phyloP scores from a whole-genome alignment of 2,888 invertebrate genomes.

The Prenolepis imparis region DNA sequence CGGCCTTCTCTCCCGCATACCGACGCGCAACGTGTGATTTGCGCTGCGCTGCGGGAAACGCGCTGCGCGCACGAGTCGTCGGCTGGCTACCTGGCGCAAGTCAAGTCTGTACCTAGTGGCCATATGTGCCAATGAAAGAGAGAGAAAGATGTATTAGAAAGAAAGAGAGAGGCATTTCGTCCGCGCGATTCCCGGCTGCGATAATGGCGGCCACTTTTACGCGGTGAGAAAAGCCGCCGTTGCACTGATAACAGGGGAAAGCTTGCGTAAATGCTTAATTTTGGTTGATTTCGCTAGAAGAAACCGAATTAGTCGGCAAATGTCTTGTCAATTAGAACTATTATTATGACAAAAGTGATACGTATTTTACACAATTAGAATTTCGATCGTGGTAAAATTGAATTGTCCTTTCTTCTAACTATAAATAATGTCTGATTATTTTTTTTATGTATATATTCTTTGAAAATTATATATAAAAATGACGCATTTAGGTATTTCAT shows the following conservation, averaged over 20 bases:
- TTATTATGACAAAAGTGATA: background rate
- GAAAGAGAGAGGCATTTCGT: background rate
- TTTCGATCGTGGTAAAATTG: background rate
- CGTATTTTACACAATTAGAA: background rate
- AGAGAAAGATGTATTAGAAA: background rate
- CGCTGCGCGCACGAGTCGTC: slow-evolving; percentile 48
- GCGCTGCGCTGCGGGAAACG: slow-evolving; percentile 61
- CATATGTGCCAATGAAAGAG: background rate
- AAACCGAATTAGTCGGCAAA: background rate
- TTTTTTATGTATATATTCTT: background rate
- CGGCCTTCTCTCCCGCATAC: slow-evolving; percentile 35
- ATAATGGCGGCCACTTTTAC: slow-evolving; percentile 60
- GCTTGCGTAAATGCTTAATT: background rate
- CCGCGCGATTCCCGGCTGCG: slow-evolving; percentile 62
- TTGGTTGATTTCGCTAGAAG: background rate
- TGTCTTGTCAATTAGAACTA: background rate
- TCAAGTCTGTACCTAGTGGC: background rate
- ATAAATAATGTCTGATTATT: background rate
- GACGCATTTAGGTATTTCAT: background rate
- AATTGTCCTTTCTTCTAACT: background rate
- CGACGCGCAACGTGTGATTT: slow-evolving; percentile 72
- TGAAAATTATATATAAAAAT: background rate
- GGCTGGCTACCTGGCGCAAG: slow-evolving; percentile 68
- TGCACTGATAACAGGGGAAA: background rate
- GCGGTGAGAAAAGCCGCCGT: slow-evolving; percentile 31